A percentile compares a stretch with the other conserved stretches of the same genome.
Evolutionary conservation across 1,140 invertebrate genomes (phyloP).

Genomic region (Gryon sp.): DNA sequence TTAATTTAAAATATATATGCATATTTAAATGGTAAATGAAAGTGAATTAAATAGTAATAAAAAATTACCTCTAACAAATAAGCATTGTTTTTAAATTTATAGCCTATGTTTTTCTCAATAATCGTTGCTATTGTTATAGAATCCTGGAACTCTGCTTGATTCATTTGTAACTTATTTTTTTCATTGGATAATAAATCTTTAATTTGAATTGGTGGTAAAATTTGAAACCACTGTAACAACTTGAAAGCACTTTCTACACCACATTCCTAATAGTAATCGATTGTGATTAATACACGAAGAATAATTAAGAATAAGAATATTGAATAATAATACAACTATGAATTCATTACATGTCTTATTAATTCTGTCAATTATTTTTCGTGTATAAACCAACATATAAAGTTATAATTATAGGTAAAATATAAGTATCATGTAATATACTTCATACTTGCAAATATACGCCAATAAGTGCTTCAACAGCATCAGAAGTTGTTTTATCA

Average conservation of each 20-base stretch:
- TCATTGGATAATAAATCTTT: slow-evolving; percentile 68
- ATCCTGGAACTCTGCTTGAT: slow-evolving; percentile 71
- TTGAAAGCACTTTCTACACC: slow-evolving; percentile 81
- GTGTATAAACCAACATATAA: too few species aligned
- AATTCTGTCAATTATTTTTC: too few species aligned
- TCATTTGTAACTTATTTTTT: slow-evolving; percentile 67
- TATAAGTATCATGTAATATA: too few species aligned
- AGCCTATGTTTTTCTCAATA: slow-evolving; percentile 83
- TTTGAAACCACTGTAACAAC: slow-evolving; percentile 87
- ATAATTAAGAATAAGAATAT: too few species aligned
- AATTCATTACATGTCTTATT: too few species aligned
- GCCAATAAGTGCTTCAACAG: slow-evolving; percentile 91
- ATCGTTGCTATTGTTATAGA: slow-evolving; percentile 74
- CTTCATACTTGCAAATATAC: slow-evolving; percentile 83
- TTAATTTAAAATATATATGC: neutral
- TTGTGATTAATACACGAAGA: too few species aligned
- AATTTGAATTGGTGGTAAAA: slow-evolving; percentile 80
- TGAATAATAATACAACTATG: too few species aligned
- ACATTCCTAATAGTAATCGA: slow-evolving; percentile 74
- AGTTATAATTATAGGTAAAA: too few species aligned
- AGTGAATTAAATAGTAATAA: too few species aligned
- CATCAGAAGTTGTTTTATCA: slow-evolving; percentile 88
- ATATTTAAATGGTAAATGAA: too few species aligned
- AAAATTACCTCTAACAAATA: slow-evolving; percentile 80
- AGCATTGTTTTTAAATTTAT: slow-evolving; percentile 83